phyloP scores from a whole-genome alignment of 2,113 vertebrate species.

The Pachycephala philippinensis region DNA sequence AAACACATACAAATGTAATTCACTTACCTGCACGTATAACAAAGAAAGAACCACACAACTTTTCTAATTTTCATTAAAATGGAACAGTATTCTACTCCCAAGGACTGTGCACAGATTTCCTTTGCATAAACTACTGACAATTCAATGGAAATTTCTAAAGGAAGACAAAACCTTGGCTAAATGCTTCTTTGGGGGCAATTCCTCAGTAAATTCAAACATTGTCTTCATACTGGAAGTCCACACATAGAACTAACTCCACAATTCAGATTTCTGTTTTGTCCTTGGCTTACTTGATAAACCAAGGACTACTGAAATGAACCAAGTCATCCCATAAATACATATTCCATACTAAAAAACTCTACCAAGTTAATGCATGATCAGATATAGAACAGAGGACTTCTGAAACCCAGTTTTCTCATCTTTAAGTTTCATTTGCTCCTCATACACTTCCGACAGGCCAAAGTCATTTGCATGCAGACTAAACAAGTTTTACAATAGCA shows the following conservation, averaged over 20 bases:
- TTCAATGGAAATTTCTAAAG: not conserved
- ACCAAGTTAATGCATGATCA: not conserved
- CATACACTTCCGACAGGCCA: not conserved
- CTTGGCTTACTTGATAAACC: not conserved
- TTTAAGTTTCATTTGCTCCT: not conserved
- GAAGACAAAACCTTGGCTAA: not conserved
- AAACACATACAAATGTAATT: not conserved
- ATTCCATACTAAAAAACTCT: not conserved
- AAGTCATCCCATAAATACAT: not conserved
- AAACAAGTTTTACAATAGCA: not conserved
- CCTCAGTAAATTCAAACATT: not conserved
- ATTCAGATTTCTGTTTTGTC: not conserved
- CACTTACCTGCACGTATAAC: rapidly evolving
- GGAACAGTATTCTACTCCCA: not conserved
- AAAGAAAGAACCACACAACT: not conserved
- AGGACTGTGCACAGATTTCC: not conserved
- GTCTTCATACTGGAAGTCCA: not conserved
- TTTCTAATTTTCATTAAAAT: not conserved
- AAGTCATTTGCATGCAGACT: not conserved
- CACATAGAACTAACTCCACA: not conserved
- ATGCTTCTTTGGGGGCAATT: not conserved
- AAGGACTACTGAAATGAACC: not conserved
- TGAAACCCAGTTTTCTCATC: not conserved
- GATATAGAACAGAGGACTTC: not conserved
- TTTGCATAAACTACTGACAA: not conserved